These are phyloP conservation scores for Patella caerulea DNA, from an alignment of 2,888 invertebrate genomes.

Conservation along the genomic window DNA sequence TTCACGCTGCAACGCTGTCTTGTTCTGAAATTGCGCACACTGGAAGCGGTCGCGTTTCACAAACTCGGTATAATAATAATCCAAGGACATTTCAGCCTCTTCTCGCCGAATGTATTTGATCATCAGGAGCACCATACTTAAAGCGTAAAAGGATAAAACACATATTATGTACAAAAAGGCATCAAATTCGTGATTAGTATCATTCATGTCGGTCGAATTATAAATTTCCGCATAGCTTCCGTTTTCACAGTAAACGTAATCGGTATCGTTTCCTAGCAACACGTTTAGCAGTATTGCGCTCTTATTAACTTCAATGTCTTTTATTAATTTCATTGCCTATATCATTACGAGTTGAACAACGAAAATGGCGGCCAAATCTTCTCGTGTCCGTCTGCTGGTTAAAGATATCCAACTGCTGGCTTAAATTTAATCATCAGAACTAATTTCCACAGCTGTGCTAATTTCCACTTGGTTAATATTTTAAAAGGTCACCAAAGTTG, in stretches of 20 bases:
- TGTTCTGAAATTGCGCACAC: slow-evolving; percentile 32
- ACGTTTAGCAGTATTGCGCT: neutral
- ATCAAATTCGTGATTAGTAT: slow-evolving; percentile 35
- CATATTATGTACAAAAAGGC: slow-evolving; percentile 60
- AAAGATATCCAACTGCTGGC: too few relatives aligned
- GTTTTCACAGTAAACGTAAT: slow-evolving; percentile 7
- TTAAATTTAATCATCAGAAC: too few relatives aligned
- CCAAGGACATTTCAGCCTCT: slow-evolving; percentile 53
- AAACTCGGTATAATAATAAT: slow-evolving; percentile 58
- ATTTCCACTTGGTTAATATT: too few relatives aligned
- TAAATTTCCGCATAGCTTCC: slow-evolving; percentile 1
- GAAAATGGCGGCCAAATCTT: too few relatives aligned
- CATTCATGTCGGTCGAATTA: neutral
- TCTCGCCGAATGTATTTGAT: slow-evolving; percentile 60
- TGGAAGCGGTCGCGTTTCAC: slow-evolving; percentile 53
- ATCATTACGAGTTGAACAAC: too few relatives aligned
- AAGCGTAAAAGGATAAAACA: slow-evolving; percentile 58
- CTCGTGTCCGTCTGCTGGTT: too few relatives aligned
- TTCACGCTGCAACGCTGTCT: slow-evolving; percentile 29
- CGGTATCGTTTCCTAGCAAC: neutral
- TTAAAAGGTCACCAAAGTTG: too few relatives aligned
- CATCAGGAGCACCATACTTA: slow-evolving; percentile 58
- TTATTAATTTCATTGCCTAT: neutral
- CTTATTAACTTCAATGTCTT: neutral
- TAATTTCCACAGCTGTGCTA: too few relatives aligned